Evolutionary conservation across 2,888 invertebrate genomes (phyloP), one percentile per base, ranked within the genome.

Genomic region (Linnaemya vulpina): DNA sequence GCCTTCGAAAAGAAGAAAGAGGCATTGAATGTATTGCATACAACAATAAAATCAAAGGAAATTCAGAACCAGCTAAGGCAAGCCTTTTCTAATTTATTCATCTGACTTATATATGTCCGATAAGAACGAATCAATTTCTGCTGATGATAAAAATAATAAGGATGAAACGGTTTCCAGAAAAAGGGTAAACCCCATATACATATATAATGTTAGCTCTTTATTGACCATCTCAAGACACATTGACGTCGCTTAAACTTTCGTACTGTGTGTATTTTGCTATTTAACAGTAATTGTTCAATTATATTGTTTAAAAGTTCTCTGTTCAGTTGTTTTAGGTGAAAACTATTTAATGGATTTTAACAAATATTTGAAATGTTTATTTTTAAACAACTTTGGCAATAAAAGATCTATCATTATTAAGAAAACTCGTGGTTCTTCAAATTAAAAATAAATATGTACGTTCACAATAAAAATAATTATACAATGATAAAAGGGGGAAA

Each of bases 381-480:
- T 60, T 78, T 55, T 13, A 73, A 60, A n/a, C 25, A 43, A 25
- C 62, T 70, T 71, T 79, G 74, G 77, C 76, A 83, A 78, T 20
- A 60, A 81, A 38, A 49, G 40, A 68, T 65, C n/a, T 58, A 40
- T 40, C 35, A 74, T 53, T 68, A 22, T 68, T 38, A 13, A 17
- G 49, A 60, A 51, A 68, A 70, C 79, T 79, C 74, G 74, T 79
- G 79, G 74, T 73, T 78, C 67, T 25, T 53, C 46, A 30, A 75
- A 46, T 40, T 55, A 38, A 65, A 65, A 74, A 5, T 30, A 58
- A 55, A 55, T 15, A 30, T 30, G 22, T n/a, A 30, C 1, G 22
- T n/a, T n/a, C 1, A 30, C 30, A 30, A 30, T 30, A 5, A 30
- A 30, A 30, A 30, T 30, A 30, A 30, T 30, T 30, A 30, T 30